Base-by-base conservation (phyloP, 2,113 vertebrate species). In the Oriolus oriolus region DNA sequence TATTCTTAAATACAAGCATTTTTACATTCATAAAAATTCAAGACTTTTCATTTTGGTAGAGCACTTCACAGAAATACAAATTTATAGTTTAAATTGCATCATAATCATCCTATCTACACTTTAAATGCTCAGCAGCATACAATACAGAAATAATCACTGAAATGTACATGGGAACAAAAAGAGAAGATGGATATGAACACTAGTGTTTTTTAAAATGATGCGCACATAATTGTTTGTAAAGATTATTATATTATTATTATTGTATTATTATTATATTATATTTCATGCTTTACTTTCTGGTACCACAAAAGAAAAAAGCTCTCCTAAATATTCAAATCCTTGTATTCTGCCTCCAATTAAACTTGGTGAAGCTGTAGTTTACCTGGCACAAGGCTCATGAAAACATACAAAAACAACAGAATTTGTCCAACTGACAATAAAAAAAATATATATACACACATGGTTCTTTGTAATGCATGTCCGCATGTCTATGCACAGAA, bases 11-110 rank as follows among this genome's bases (percentile, higher is more conserved):
- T 90, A 95, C 28, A 89, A 80, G 91, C 69, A 76, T 84, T 90
- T 95, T 90, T 96, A 96, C 90, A 94, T 93, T 95, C 87, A 91
- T 87, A 90, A 90, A 95, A 93, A 76, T 80, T 91, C 52, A 92
- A 84, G 80, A 73, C 14, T 76, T 85, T 90, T 93, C 44, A 64
- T 90, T 96, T 84, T 84, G 65, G 41, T 74, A 80, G n/a, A 84
- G 16, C 71, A 89, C 63, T 79, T 85, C 18, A 75, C 73, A 76
- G 65, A 95, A 94, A 90, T 76, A 88, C 14, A 95, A 31, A 87
- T 76, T 60, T 89, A 18, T 54, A 27, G 8, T 75, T 89, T 74
- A 84, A 85, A 73, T 82, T 79, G 52, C 61, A 87, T 80, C n/a
- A 39, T 80, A 78, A 84, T 91, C 20, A 41, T 74, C 15, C 65